Percentiles rank a stretch among this genome's conserved stretches.
phyloP scores from a whole-genome alignment of 2,797 vertebrate genomes.

The Lophotriccus pileatus region DNA sequence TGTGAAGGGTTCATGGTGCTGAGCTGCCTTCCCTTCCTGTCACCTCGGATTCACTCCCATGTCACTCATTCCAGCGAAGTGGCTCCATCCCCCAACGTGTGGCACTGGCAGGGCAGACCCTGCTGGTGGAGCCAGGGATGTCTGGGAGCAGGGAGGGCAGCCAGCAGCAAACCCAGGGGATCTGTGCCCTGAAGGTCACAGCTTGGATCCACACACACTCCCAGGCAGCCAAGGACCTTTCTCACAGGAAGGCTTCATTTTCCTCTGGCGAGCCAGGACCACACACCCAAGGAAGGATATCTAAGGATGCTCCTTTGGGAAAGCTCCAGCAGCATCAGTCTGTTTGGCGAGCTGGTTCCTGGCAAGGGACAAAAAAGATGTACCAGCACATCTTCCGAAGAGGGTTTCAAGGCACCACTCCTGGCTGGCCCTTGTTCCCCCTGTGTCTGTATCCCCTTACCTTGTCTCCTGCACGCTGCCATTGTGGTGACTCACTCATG shows the following conservation, averaged over 20 bases:
- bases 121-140: not conserved
- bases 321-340: not conserved
- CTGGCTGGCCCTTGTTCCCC: not conserved
- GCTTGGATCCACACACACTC: not conserved
- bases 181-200: not conserved
- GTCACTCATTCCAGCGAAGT: not conserved
- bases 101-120: not conserved
- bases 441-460: not conserved
- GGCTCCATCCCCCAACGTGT: accelerated
- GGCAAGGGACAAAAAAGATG: not conserved
- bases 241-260: not conserved
- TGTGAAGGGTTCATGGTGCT: not conserved
- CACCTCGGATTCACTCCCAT: not conserved
- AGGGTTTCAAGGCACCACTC: not conserved
- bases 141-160: not conserved
- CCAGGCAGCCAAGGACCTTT: not conserved
- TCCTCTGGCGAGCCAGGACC: not conserved
- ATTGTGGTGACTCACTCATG: slow-evolving; percentile 46
- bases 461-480: not conserved
- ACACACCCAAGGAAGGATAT: not conserved
- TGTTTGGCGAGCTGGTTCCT: not conserved
- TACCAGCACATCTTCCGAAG: not conserved
- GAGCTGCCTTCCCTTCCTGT: not conserved
- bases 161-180: not conserved
- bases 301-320: not conserved